A percentile compares a stretch with the other conserved stretches of the same genome.
These are phyloP conservation scores for Cephus pygmeus DNA, from an alignment of 2,888 invertebrate genomes.

Conservation along the genomic window DNA sequence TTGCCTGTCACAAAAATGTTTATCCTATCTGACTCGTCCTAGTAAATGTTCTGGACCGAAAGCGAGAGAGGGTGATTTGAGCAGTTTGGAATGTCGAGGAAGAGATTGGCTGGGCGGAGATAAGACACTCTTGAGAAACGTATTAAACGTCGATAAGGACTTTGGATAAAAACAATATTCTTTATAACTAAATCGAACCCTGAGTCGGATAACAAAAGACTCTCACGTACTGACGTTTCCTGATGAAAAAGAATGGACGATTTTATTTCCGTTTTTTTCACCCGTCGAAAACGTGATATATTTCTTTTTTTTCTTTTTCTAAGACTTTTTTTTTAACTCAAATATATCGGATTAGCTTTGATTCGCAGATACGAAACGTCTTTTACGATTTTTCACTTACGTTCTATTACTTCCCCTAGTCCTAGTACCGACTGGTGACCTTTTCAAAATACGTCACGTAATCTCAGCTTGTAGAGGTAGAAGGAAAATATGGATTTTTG, in stretches of 20 bases:
- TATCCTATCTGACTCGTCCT: neutral
- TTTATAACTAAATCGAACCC: neutral
- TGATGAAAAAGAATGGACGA: neutral
- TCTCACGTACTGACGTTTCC: neutral
- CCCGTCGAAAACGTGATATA: neutral
- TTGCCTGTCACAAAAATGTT: neutral
- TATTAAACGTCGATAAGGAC: slow-evolving; percentile 5
- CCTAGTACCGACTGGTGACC: neutral
- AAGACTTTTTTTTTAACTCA: neutral
- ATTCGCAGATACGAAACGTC: no score
- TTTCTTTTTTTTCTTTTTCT: neutral
- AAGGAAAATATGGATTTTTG: neutral
- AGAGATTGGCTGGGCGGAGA: neutral
- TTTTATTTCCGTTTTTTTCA: neutral
- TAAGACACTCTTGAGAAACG: slow-evolving; percentile 7
- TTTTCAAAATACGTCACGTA: neutral
- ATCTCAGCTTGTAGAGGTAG: neutral
- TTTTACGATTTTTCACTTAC: no score
- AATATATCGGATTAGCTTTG: neutral
- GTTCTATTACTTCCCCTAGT: neutral
- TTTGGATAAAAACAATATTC: neutral
- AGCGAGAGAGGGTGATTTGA: neutral
- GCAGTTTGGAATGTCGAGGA: neutral
- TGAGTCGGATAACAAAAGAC: neutral
- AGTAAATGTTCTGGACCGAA: neutral